These are phyloP conservation scores for Drosophila maculinotata DNA, from an alignment of 2,888 invertebrate species.

Conservation along the genomic window DNA sequence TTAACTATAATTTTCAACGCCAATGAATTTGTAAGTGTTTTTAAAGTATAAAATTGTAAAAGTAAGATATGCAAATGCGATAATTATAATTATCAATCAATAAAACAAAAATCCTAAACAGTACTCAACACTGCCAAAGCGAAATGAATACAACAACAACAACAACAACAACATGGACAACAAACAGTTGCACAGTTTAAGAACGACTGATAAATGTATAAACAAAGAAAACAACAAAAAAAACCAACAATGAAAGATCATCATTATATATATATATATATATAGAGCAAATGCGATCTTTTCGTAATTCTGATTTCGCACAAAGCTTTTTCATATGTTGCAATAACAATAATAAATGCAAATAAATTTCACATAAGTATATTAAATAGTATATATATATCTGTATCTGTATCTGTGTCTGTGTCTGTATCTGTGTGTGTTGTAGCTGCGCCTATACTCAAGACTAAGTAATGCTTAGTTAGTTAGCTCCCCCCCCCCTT, in stretches of 20 bases:
- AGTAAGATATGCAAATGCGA: conserved; percentile 12
- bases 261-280: conserved; percentile 16
- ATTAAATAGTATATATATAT: conserved; percentile 20
- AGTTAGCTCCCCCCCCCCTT: conserved; percentile 10
- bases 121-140: conserved; percentile 82
- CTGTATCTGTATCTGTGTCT: conserved; percentile 21
- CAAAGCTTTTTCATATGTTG: conserved; percentile 43
- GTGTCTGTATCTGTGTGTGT: conserved; percentile 27
- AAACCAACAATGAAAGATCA: conserved; percentile 2
- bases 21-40: conserved; percentile 39
- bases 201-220: conserved; percentile 67
- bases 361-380: conserved; percentile 23
- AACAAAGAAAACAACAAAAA: conserved; percentile 7
- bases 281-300: conserved; percentile 11
- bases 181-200: conserved; percentile 42
- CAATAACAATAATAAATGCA: conserved; percentile 44
- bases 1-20: conserved; percentile 34
- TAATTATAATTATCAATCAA: not conserved
- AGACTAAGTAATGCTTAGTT: conserved; percentile 44
- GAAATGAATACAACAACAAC: conserved; percentile 52
- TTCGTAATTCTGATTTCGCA: conserved; percentile 41
- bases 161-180: conserved; percentile 37
- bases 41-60: conserved; percentile 18
- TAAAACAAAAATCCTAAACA: conserved; percentile 24
- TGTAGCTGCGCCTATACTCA: conserved; percentile 45